Base-by-base conservation (phyloP, 2,888 invertebrate species). In the Ceratothoa steindachneri region DNA sequence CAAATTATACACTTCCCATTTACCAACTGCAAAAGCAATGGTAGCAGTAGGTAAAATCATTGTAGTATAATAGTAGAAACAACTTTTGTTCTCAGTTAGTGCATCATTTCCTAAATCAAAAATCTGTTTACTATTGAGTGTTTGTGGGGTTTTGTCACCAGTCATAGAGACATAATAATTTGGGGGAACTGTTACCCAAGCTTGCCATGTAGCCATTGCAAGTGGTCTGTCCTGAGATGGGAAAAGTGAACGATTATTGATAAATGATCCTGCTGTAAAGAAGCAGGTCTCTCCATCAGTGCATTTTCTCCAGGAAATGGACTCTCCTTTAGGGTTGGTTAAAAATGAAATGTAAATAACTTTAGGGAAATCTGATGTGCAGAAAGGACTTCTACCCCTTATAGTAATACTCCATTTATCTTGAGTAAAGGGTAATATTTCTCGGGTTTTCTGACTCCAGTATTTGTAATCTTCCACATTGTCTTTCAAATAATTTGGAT, bases 151-250 rank as follows among this genome's bases (percentile, higher is more conserved):
- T n/a, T 69, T 60, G 53, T 78, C 75, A n/a, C 78, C 75, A 31
- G 75, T 78, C 78, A 78, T 75, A 24, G 71, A 73, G n/a, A 78
- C 75, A 69, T 31, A 28, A 30, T 68, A 73, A 19, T 69, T 71
- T 7, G 67, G 15, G 4, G 65, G 31, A 1, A 78, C 66, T 24
- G 72, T 71, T n/a, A 78, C 27, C 70, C 75, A 78, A 28, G 78
- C 75, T 29, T 78, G 75, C 86, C 86, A 86, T 0, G 85, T 85
- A 29, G 85, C 83, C 83, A 85, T 82, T 24, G 85, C 84, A 9
- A 78, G 74, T 0, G 85, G 85, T n/a, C 83, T 82, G 75, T 86
- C 86, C 76, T 85, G 85, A 77, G 84, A 85, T 0, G 85, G 85
- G 72, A 85, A 83, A 31, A 85, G 79, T 1, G 85, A 83, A 1